phyloP scores from a whole-genome alignment of 2,888 invertebrate genomes.

The Spodoptera littoralis region DNA sequence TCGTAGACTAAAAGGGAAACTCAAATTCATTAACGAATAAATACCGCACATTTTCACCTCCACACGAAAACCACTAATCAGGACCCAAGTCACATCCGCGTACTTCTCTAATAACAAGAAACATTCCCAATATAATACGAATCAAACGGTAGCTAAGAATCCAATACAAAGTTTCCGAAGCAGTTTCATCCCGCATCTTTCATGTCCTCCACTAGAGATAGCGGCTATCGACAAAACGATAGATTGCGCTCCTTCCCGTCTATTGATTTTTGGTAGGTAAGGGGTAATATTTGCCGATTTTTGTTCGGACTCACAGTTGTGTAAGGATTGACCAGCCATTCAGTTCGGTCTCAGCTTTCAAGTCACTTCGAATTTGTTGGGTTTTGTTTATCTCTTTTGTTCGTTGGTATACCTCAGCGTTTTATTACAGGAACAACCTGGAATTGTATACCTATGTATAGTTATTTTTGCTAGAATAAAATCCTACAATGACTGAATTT shows the following conservation, averaged over 20 bases:
- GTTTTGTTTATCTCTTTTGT: background rate
- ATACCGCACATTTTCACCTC: background rate
- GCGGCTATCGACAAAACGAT: constrained; percentile 59
- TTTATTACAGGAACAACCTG: too few species aligned
- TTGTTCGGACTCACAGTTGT: constrained; percentile 25
- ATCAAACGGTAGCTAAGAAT: constrained; percentile 46
- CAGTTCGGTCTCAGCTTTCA: background rate
- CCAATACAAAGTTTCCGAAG: constrained; percentile 54
- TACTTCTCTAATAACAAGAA: constrained; percentile 28
- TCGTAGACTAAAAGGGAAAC: too few species aligned
- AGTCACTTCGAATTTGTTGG: background rate
- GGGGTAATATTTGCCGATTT: constrained; percentile 47
- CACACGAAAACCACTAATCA: constrained; percentile 1
- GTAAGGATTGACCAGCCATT: constrained; percentile 22
- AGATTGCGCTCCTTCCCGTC: constrained; percentile 55
- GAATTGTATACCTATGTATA: too few species aligned
- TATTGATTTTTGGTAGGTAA: constrained; percentile 60
- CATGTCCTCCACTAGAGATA: constrained; percentile 57
- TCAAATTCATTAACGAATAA: too few species aligned
- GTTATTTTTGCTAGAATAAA: too few species aligned
- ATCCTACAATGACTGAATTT: too few species aligned
- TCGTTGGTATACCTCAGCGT: too few species aligned
- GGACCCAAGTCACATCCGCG: constrained; percentile 17
- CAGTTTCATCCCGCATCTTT: constrained; percentile 54
- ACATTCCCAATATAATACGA: constrained; percentile 31